These are phyloP conservation scores for Cyanistes caeruleus DNA, from an alignment of 2,113 vertebrate species.

Conservation along the genomic window DNA sequence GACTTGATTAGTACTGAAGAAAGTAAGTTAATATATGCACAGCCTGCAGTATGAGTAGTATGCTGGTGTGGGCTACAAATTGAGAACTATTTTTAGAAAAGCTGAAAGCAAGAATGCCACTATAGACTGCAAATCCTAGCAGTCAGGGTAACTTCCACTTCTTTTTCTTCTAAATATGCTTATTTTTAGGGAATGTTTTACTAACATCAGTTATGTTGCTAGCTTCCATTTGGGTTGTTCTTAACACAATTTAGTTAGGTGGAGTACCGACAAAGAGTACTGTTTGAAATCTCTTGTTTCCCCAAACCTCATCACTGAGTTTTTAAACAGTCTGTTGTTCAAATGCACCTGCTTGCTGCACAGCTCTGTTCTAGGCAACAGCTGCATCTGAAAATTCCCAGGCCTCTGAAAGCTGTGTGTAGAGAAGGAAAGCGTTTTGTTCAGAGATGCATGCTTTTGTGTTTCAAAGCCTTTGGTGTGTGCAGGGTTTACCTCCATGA, in stretches of 20 bases:
- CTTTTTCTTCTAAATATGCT: not conserved
- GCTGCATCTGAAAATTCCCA: not conserved
- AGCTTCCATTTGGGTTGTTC: not conserved
- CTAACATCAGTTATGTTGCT: not conserved
- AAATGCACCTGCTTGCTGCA: not conserved
- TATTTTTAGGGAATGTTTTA: not conserved
- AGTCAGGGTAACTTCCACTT: not conserved
- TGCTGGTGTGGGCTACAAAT: not conserved
- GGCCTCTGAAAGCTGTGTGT: not conserved
- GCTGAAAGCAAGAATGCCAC: not conserved
- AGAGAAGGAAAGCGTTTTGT: not conserved
- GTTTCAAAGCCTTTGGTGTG: not conserved
- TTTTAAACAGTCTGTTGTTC: not conserved
- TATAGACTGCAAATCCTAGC: not conserved
- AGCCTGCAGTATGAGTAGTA: not conserved
- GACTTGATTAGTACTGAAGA: not conserved
- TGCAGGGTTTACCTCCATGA: not conserved
- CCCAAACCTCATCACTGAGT: not conserved
- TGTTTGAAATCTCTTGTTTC: not conserved
- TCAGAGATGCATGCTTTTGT: not conserved
- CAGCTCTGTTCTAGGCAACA: not conserved
- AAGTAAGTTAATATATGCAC: not conserved
- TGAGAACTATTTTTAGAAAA: not conserved
- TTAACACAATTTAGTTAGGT: not conserved
- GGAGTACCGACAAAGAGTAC: not conserved